phyloP scores from a whole-genome alignment of 2,888 invertebrate genomes.

The Biston betularia region DNA sequence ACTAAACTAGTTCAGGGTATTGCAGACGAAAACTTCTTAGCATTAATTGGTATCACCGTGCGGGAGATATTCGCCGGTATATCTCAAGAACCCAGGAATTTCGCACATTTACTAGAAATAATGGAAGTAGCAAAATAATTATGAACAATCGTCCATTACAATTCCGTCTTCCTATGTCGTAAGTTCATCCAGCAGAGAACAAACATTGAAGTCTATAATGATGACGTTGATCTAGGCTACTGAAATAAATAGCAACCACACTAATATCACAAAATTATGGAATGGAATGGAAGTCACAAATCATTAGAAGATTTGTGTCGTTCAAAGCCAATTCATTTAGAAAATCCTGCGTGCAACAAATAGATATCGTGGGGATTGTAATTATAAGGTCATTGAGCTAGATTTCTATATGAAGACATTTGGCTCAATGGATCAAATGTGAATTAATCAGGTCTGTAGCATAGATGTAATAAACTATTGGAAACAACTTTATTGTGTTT shows the following conservation, averaged over 20 bases:
- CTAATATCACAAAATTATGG: slow-evolving; percentile 17
- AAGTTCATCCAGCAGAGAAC: no score
- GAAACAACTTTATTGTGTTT: not conserved
- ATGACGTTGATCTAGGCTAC: no score
- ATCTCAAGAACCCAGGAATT: no score
- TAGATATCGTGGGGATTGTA: slow-evolving; percentile 1
- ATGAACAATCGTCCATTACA: no score
- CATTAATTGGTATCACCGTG: no score
- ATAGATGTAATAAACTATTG: not conserved
- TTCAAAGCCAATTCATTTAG: slow-evolving; percentile 26
- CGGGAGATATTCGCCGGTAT: no score
- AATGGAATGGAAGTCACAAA: slow-evolving; percentile 34
- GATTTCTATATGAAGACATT: not conserved
- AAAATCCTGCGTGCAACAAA: slow-evolving; percentile 16
- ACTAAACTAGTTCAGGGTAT: no score
- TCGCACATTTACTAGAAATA: no score
- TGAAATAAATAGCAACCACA: not conserved
- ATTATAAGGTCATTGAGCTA: not conserved
- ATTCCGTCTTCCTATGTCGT: no score
- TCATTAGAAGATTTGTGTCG: slow-evolving; percentile 30
- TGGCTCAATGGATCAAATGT: not conserved
- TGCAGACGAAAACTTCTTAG: no score
- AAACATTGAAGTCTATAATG: no score
- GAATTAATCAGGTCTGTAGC: not conserved
- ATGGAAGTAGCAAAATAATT: no score